These are phyloP conservation scores for Bradynema listronoti DNA, from an alignment of 1,140 invertebrate species.

Conservation along the genomic window DNA sequence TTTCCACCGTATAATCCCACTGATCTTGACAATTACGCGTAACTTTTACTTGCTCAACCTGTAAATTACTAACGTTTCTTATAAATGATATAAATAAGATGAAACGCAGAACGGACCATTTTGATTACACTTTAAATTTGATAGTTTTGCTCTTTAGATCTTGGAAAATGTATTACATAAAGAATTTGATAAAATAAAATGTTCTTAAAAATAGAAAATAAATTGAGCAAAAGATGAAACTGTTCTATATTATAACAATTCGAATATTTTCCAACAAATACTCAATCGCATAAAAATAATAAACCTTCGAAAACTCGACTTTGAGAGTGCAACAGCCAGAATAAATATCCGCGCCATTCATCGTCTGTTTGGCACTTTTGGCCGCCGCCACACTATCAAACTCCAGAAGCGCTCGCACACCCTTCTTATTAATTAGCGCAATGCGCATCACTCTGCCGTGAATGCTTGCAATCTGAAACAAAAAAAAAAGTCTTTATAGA, in stretches of 20 bases:
- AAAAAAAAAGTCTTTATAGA: conserved; percentile 82
- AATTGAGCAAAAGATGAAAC: too few species aligned
- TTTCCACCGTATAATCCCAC: conserved; percentile 85
- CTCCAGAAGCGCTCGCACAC: conserved; percentile 93
- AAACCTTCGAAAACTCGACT: conserved; percentile 95
- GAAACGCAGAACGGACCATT: conserved; percentile 3
- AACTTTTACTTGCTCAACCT: conserved; percentile 92
- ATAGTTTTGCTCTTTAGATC: conserved; percentile 3
- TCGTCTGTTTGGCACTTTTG: conserved; percentile 80
- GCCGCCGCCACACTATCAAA: conserved; percentile 92
- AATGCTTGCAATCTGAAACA: conserved; percentile 81
- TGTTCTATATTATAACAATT: too few species aligned
- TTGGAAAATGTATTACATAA: too few species aligned
- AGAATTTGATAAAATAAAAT: too few species aligned
- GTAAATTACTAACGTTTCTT: conserved; percentile 62
- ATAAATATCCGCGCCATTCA: conserved; percentile 97
- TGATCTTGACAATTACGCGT: conserved; percentile 94
- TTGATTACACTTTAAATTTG: too few species aligned
- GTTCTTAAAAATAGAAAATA: too few species aligned
- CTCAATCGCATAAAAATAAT: too few species aligned
- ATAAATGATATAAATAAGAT: conserved; percentile 21
- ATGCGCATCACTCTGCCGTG: conserved; percentile 92
- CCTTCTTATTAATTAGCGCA: conserved; percentile 96
- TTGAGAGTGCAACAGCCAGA: conserved; percentile 96
- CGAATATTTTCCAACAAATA: too few species aligned